These are phyloP conservation scores for Dipodomys spectabilis DNA, from an alignment of 2,113 vertebrate species.

Conservation along the genomic window DNA sequence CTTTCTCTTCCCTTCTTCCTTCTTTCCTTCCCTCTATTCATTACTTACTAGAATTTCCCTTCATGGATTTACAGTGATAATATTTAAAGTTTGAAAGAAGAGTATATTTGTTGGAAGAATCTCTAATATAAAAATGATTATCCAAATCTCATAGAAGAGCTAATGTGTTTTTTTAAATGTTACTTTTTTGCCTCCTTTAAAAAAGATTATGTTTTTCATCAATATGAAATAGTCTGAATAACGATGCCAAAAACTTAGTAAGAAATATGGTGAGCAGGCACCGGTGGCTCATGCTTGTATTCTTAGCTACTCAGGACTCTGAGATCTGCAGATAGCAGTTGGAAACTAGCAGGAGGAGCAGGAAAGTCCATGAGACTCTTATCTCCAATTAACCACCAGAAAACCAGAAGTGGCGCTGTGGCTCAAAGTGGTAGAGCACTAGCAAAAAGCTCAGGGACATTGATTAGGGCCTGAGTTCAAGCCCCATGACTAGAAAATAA, in stretches of 20 bases:
- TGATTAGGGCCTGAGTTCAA: no score
- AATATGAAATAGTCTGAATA: slow-evolving; percentile 33
- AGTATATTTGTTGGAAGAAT: background rate
- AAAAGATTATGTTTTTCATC: slow-evolving; percentile 24
- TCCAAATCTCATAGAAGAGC: background rate
- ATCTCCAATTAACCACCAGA: no score
- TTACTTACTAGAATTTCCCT: background rate
- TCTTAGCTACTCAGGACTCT: no score
- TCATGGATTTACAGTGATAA: background rate
- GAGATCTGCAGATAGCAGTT: no score
- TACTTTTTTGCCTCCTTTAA: background rate
- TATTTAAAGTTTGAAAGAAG: slow-evolving; percentile 1
- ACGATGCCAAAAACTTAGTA: background rate
- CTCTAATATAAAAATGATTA: background rate
- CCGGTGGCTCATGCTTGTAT: no score
- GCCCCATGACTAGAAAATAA: background rate
- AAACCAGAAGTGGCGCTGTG: no score
- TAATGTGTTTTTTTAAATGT: background rate
- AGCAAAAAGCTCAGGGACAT: no score
- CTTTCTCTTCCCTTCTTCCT: no score
- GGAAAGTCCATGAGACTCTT: no score
- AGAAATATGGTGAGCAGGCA: no score
- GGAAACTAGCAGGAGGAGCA: no score
- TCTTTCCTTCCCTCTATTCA: accelerated
- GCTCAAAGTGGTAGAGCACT: no score